Conservation (phyloP, 2,888 invertebrate genomes). For the Timema cristinae region DNA sequence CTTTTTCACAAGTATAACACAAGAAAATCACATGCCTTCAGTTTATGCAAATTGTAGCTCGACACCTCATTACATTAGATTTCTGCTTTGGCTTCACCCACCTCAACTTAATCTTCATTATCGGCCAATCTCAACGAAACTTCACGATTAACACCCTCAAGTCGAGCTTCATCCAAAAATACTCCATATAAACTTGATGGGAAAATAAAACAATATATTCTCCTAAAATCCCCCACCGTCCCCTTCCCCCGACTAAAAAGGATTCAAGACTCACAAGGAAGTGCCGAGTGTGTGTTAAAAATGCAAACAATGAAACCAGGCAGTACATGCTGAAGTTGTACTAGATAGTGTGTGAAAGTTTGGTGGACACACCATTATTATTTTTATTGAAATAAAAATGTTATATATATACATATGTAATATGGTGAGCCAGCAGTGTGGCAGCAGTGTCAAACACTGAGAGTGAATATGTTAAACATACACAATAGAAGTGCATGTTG, state of each 20-base stretch:
- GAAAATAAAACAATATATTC: neutral
- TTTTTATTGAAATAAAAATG: neutral
- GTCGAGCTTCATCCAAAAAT: neutral
- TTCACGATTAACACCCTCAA: neutral
- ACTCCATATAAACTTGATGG: neutral
- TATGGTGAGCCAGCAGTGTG: too few species aligned
- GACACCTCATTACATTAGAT: neutral
- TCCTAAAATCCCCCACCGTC: neutral
- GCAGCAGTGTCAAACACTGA: too few species aligned
- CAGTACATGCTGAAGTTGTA: neutral
- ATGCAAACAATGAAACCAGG: neutral
- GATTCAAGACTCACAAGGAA: neutral
- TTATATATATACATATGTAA: too few species aligned
- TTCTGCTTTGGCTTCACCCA: too few species aligned
- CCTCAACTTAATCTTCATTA: neutral
- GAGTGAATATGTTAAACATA: too few species aligned
- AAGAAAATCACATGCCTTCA: neutral
- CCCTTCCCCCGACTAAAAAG: conserved; percentile 2
- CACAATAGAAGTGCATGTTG: too few species aligned
- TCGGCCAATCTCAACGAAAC: neutral
- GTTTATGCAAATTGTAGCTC: neutral
- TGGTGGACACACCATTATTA: neutral
- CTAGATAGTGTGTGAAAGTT: neutral
- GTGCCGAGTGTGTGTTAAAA: neutral
- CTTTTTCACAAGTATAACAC: neutral